These are phyloP conservation scores for Torymus tubicola DNA, from an alignment of 2,888 invertebrate genomes.

Conservation along the genomic window DNA sequence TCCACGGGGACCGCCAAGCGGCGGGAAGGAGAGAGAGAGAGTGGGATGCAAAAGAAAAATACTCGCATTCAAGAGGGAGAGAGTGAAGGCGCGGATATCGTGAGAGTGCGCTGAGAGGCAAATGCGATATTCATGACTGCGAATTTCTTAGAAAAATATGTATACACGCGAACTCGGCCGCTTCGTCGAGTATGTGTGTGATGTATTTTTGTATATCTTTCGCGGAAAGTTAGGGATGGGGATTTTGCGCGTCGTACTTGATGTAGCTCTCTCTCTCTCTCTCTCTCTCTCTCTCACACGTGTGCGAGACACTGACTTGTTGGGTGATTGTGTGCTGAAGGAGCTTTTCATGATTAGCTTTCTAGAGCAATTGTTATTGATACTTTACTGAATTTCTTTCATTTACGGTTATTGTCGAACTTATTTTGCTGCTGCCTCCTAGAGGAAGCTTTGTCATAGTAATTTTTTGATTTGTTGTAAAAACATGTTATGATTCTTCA, in stretches of 20 bases:
- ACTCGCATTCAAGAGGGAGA: conserved; percentile 4
- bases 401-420: too few species aligned
- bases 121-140: conserved; percentile 41
- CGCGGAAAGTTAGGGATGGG: neutral
- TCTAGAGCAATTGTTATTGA: too few species aligned
- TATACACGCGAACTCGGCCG: neutral
- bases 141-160: conserved; percentile 34
- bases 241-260: neutral
- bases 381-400: too few species aligned
- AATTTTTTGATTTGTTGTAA: too few species aligned
- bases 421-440: too few species aligned
- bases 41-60: conserved; percentile 29
- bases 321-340: too few species aligned
- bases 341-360: too few species aligned
- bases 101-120: neutral
- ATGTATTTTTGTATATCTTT: conserved; percentile 25
- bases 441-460: too few species aligned
- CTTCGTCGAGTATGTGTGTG: neutral
- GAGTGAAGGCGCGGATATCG: neutral
- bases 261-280: too few species aligned
- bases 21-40: neutral
- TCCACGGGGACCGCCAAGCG: conserved; percentile 9
- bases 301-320: neutral
- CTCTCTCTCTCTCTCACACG: too few species aligned
- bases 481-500: too few species aligned